Percentiles rank a stretch among this genome's conserved stretches.
These are phyloP conservation scores for Muricea muricata DNA, from an alignment of 92 coral and sea anemone species.

Conservation along the genomic window DNA sequence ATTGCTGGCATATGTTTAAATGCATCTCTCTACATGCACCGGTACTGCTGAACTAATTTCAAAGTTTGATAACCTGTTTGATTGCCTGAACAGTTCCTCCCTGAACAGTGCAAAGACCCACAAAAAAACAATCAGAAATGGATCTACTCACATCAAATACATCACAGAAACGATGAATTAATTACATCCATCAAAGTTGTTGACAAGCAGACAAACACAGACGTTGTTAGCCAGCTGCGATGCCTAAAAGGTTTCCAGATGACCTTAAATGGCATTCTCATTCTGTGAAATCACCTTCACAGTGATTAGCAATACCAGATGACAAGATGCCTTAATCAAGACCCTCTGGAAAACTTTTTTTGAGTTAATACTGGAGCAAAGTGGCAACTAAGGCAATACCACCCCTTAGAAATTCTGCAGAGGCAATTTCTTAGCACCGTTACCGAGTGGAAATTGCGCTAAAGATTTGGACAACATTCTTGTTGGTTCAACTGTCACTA, in stretches of 20 bases:
- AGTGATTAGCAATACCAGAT: neutral
- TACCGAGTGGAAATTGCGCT: neutral
- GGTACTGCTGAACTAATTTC: neutral
- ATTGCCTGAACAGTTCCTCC: constrained; percentile 1
- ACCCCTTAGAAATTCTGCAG: neutral
- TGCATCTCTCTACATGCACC: neutral
- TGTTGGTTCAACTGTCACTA: too few relatives aligned
- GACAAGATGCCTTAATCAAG: neutral
- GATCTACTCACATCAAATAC: neutral
- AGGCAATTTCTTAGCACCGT: neutral
- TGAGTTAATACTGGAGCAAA: neutral
- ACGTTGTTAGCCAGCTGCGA: neutral
- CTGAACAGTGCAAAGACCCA: neutral
- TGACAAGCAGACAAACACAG: neutral
- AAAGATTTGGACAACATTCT: neutral
- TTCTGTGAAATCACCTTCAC: neutral
- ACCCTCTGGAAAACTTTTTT: constrained; percentile 13
- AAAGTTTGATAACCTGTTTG: neutral
- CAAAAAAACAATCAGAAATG: neutral
- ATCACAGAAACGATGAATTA: neutral
- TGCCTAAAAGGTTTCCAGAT: neutral
- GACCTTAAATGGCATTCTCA: neutral
- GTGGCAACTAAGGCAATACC: neutral
- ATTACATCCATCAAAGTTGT: neutral
- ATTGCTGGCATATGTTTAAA: neutral